Evolutionary conservation across 2,888 invertebrate genomes (phyloP).

Genomic region (Idaea biselata): DNA sequence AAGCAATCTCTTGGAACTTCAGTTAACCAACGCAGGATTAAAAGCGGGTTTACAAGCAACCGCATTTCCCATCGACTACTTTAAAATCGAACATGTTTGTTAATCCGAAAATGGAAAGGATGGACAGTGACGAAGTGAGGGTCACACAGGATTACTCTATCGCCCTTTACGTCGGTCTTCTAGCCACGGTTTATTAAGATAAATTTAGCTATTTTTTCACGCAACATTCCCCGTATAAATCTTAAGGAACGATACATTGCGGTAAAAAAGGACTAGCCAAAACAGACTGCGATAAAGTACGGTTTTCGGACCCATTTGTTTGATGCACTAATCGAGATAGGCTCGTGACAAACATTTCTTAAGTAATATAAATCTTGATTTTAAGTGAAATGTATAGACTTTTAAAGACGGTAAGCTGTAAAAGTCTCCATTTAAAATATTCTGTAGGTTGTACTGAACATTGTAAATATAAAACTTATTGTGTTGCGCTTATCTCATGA

Average conservation of each 20-base stretch:
- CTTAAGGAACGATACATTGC: slow-evolving; percentile 22
- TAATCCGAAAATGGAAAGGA: slow-evolving; percentile 60
- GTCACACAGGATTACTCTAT: slow-evolving; percentile 54
- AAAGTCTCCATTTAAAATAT: background rate
- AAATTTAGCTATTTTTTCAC: slow-evolving; percentile 49
- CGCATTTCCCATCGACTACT: slow-evolving; percentile 47
- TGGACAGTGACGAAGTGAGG: slow-evolving; percentile 72
- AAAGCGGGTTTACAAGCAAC: slow-evolving; percentile 42
- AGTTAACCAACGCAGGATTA: slow-evolving; percentile 43
- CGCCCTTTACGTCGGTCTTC: slow-evolving; percentile 46
- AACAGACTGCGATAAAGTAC: slow-evolving; percentile 17
- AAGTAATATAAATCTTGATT: background rate
- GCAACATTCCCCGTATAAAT: slow-evolving; percentile 29
- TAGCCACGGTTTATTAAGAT: slow-evolving; percentile 56
- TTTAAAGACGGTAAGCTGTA: background rate
- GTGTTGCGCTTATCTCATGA: background rate
- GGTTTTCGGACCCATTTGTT: background rate
- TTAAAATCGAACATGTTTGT: slow-evolving; percentile 70
- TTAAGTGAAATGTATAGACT: slow-evolving; percentile 4
- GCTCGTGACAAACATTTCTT: background rate
- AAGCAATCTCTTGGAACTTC: slow-evolving; percentile 37
- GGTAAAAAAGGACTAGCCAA: slow-evolving; percentile 17
- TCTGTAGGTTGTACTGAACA: background rate
- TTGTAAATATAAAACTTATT: background rate
- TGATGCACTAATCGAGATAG: background rate